A percentile compares a stretch with the other conserved stretches of the same genome.
These are phyloP conservation scores for Sigmodon hispidus DNA, from an alignment of 2,113 vertebrate species.

Conservation along the genomic window DNA sequence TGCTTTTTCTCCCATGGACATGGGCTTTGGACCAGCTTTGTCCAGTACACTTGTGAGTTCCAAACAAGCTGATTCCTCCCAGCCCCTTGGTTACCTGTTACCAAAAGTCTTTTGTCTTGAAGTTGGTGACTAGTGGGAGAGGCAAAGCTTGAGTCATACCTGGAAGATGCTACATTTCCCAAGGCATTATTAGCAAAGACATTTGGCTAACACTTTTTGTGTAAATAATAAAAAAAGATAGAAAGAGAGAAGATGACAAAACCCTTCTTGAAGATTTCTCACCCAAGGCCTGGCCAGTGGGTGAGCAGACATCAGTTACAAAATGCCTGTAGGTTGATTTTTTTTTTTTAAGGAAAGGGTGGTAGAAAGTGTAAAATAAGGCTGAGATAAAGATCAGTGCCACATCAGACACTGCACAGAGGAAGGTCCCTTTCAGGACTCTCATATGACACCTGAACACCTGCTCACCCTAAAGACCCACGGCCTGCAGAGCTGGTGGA, in stretches of 20 bases:
- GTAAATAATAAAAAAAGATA: neutral
- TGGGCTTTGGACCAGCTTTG: neutral
- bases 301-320: neutral
- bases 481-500: neutral
- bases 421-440: neutral
- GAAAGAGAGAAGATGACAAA: neutral
- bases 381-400: neutral
- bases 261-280: neutral
- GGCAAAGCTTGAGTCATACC: neutral
- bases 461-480: too few species aligned
- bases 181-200: slow-evolving; percentile 10
- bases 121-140: neutral
- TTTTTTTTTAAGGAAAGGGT: neutral
- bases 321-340: neutral
- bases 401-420: neutral
- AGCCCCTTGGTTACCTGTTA: neutral
- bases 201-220: neutral
- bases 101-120: neutral
- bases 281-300: too few species aligned
- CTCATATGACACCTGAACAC: neutral
- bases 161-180: neutral
- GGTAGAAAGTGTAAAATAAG: neutral
- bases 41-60: neutral
- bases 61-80: neutral
- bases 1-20: neutral